Base-by-base conservation (phyloP, 1,140 invertebrate genomes). In the Eupristina koningsbergeri region DNA sequence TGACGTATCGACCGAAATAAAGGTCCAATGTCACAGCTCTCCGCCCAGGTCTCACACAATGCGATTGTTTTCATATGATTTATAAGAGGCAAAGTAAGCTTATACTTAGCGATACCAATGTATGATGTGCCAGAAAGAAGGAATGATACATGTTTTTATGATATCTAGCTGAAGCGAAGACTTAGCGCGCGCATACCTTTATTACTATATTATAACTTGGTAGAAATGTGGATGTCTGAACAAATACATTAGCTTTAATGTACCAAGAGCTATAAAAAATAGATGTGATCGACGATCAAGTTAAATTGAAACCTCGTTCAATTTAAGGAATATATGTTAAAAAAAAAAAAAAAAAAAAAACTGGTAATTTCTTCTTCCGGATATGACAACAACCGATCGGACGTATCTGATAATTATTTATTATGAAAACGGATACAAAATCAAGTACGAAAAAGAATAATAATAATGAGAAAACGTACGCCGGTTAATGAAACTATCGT, bases 201-300 rank as follows among this genome's bases (percentile, higher is more conserved):
- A 92, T 92, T 92, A 92, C 90, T 92, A 92, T 92, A 91, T 91
- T 92, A 92, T 90, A 92, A 92, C 91, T 92, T 92, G 92, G 91
- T 92, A 91, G 89, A 92, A 92, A 92, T 92, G 91, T 92, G 91
- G 89, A 92, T 92, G 91, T 92, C 91, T 92, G 91, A 92, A 91
- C 88, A 92, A 92, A 92, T 92, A 92, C 91, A 90, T 88, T 92
- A 92, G 92, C 91, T 92, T 92, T 92, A 92, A 88, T 92, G 91
- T 92, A 91, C 90, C 92, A 92, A 92, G 78, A 85, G 91, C 91
- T 92, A 92, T 91, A 87, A 89, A 87, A 73, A 87, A 89, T 92
- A 92, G 89, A 91, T 91, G 90, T 85, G 89, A 87, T 87, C 86
- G 88, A 87, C 89, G 87, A 88, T 88, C 84, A 81, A 77, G 81